Evolutionary conservation across 2,888 invertebrate genomes (phyloP).

Genomic region (Rotaria sp.): DNA sequence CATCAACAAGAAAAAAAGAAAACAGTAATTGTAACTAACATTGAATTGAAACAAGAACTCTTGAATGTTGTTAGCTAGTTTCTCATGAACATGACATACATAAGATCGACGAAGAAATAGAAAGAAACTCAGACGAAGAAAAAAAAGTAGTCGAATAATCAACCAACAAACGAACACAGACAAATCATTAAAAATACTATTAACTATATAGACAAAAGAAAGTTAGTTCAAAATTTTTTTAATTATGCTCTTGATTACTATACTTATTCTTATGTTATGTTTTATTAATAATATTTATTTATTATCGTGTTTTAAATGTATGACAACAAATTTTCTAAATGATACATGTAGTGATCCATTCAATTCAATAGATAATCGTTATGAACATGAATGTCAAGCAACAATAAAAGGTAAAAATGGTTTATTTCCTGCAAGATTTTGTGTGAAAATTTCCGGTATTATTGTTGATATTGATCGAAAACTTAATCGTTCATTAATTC

Average conservation of each 20-base stretch:
- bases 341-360: conserved; percentile 26
- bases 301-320: conserved; percentile 17
- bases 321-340: conserved; percentile 6
- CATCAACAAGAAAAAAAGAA: not conserved
- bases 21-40: not conserved
- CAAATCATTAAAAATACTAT: not conserved
- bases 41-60: not conserved
- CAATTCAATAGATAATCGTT: not conserved
- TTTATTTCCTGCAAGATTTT: conserved; percentile 21
- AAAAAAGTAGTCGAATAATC: not conserved
- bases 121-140: no score
- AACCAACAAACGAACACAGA: not conserved
- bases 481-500: not conserved
- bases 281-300: not conserved
- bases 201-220: not conserved
- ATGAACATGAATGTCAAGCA: conserved; percentile 9
- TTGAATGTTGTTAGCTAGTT: not conserved
- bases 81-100: not conserved
- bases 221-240: no score
- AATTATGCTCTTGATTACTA: not conserved
- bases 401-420: conserved; percentile 17
- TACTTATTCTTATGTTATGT: not conserved
- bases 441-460: conserved; percentile 16
- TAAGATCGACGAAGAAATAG: not conserved
- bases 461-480: not conserved